Base-by-base conservation (phyloP, 2,888 invertebrate genomes). In the Eupelmus urozonus region DNA sequence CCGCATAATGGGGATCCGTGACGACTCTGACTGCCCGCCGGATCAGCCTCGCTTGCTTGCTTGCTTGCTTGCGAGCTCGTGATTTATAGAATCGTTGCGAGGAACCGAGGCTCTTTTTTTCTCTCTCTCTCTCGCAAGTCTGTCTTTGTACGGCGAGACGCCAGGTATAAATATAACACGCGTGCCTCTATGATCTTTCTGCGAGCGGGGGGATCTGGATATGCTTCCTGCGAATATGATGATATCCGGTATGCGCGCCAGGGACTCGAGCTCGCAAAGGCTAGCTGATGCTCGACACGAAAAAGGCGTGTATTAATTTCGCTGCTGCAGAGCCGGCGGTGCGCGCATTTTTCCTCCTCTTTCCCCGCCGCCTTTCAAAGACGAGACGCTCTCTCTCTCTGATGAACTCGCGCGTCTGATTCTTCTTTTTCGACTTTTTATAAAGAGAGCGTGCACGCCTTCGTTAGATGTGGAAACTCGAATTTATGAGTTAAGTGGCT, bases 301-400 rank as follows among this genome's bases (percentile, higher is more conserved):
- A 57, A 69, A 57, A 69, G 69, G 69, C 69, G 69, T 55, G 53
- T 57, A 42, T 69, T 69, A 55, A 69, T 69, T 69, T 53, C 27
- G 34, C 45, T 18, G 51, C n/a, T 13, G 20, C 25, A 45, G 34
- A n/a, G 9, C 34, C 45, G 45, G 13, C n/a, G n/a, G 45, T 16
- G 16, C 9, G 16, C 9, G 13, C 45, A 16, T 16, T 45, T 45
- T 45, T 45, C 16, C 16, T 16, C 13, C 16, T 45, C 2, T 16
- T 13, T 45, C 13, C 45, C 13, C 45, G 45, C 2, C 45, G 16
- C 2, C 9, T 34, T 45, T 45, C 13, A 16, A 45, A 13, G 13
- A 45, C 2, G 45, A 7, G 45, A 9, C 34, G 34, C 45, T 45
- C 45, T 2, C 45, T 45, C 45, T 34, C 7, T 4, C 45, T 45